Base-by-base conservation (phyloP, 2,113 vertebrate species). In the Cryptotis parvus region DNA sequence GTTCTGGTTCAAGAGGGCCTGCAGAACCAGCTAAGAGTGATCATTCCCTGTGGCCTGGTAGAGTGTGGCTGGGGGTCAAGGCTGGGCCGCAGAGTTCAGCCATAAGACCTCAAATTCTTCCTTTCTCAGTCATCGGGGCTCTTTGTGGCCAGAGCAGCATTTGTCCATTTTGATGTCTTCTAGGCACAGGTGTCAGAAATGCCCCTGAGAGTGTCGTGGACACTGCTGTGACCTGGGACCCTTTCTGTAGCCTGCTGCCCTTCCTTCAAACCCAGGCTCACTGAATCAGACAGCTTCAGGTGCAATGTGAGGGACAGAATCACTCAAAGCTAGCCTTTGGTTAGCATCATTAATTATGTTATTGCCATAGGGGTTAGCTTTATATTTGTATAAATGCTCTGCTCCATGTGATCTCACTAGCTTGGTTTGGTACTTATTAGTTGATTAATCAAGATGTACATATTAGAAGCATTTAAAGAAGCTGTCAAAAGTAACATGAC, bases 351-450 rank as follows among this genome's bases (percentile, higher is more conserved):
- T 33, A 76, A 66, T 93, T 77, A 65, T 75, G 27, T 74, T 73
- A 84, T 83, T 39, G 74, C 66, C 29, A 52, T n/a, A n/a, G n/a
- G n/a, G n/a, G n/a, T 43, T 72, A 81, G 75, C 18, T n/a, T 90
- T 84, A 41, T 81, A 63, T 92, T 94, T 86, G 89, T 75, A 65
- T 66, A 14, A 79, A 26, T 49, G 65, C 22, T 84, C 81, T 85
- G 75, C 49, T 35, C 4, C 49, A 20, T 74, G 4, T 89, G 70
- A 91, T 75, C 75, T 95, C 86, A 75, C 43, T 75, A 83, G 29
- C 55, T 70, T 74, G 26, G 74, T n/a, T 35, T 24, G 81, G 73
- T 9, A 41, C n/a, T n/a, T 31, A 18, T 52, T 26, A 65, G 78
- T 41, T 37, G 4, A 6, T 61, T n/a, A n/a, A n/a, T n/a, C n/a